phyloP scores from a whole-genome alignment of 1,140 invertebrate species.

The Hylyphantes graminicola region DNA sequence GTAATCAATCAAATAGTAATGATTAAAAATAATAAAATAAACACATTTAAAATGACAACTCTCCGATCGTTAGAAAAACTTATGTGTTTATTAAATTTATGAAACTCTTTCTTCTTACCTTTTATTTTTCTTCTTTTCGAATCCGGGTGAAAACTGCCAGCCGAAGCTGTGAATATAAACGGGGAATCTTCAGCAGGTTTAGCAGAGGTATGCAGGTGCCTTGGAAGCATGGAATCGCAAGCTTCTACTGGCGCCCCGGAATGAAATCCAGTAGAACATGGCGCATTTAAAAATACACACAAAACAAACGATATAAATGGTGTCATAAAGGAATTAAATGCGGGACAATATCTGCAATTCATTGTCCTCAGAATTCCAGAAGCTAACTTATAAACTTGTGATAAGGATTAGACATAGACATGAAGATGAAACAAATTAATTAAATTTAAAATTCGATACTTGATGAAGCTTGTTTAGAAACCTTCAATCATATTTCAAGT shows the following conservation, averaged over 20 bases:
- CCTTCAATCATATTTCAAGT: too few species aligned
- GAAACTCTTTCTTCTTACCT: slow-evolving; percentile 1
- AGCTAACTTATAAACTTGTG: too few species aligned
- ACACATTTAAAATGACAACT: too few species aligned
- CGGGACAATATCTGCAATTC: background rate
- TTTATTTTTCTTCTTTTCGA: slow-evolving; percentile 54
- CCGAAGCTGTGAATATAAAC: slow-evolving; percentile 40
- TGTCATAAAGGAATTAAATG: background rate
- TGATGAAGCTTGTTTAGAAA: too few species aligned
- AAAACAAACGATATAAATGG: background rate
- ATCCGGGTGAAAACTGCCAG: slow-evolving; percentile 25
- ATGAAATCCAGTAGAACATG: slow-evolving; percentile 17
- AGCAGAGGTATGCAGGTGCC: slow-evolving; percentile 52
- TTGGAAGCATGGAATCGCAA: slow-evolving; percentile 59
- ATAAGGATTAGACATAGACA: too few species aligned
- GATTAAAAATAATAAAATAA: too few species aligned
- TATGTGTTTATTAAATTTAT: too few species aligned
- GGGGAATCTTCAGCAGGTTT: slow-evolving; percentile 31
- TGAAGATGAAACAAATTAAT: too few species aligned
- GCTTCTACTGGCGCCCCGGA: slow-evolving; percentile 59
- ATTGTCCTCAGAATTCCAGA: background rate
- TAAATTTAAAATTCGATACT: too few species aligned
- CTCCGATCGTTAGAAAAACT: too few species aligned
- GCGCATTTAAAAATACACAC: background rate
- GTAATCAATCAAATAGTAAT: too few species aligned